A percentile compares a stretch with the other conserved stretches of the same genome.
These are phyloP conservation scores for Pseudocheirus occidentalis DNA, from an alignment of 2,797 vertebrate genomes.

Conservation along the genomic window DNA sequence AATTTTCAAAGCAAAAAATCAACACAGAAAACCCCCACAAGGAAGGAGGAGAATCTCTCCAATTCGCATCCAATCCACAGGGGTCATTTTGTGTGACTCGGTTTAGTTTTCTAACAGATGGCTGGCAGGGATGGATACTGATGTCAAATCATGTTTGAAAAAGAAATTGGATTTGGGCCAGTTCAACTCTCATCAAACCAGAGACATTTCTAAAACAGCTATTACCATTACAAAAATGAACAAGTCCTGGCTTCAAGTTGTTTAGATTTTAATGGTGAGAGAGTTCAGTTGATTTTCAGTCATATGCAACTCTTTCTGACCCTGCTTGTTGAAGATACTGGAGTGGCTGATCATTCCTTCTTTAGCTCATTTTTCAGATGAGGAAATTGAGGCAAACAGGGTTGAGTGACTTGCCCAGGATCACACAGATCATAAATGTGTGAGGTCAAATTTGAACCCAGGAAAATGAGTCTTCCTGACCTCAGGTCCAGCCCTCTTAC, in stretches of 20 bases:
- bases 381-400: not conserved
- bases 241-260: not conserved
- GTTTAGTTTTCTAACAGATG: not conserved
- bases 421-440: not conserved
- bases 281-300: no score
- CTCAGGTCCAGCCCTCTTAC: not conserved
- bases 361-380: not conserved
- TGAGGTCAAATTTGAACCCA: not conserved
- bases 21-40: not conserved
- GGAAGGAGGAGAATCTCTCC: not conserved
- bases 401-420: not conserved
- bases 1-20: not conserved
- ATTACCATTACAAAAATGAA: not conserved
- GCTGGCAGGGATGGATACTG: not conserved
- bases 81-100: not conserved
- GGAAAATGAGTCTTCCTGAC: not conserved
- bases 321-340: not conserved
- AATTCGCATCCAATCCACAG: not conserved
- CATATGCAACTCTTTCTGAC: not conserved
- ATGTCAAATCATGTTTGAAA: not conserved
- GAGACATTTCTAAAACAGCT: not conserved
- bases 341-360: not conserved
- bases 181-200: not conserved
- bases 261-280: not conserved
- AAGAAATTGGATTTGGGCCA: not conserved